Conservation (phyloP, 1,140 invertebrate genomes). For the Mactra quadrangularis region DNA sequence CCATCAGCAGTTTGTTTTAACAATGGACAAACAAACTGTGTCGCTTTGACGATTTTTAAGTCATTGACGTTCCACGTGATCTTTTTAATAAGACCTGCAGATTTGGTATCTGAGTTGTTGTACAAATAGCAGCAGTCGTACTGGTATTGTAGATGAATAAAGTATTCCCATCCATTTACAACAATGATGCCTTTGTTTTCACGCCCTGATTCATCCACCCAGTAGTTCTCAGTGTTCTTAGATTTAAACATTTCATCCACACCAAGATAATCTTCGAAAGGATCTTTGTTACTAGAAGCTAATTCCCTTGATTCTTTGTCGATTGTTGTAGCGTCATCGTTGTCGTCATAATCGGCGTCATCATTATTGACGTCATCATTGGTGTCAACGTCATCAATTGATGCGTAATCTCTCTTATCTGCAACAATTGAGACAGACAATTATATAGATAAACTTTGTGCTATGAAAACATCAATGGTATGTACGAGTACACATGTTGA, state of each 20-base stretch:
- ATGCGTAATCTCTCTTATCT: neutral
- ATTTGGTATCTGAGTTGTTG: neutral
- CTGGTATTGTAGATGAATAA: neutral
- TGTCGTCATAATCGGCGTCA: neutral
- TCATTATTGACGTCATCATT: neutral
- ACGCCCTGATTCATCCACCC: neutral
- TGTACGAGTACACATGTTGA: no score
- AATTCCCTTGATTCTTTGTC: neutral
- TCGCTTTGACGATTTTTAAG: slow-evolving; percentile 24
- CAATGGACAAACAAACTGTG: slow-evolving; percentile 37
- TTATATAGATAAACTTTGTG: no score
- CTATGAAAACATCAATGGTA: no score
- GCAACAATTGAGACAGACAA: no score
- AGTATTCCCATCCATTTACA: slow-evolving; percentile 8
- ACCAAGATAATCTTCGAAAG: no score
- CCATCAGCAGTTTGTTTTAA: neutral
- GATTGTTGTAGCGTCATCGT: neutral
- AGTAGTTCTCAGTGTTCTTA: neutral
- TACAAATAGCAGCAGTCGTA: slow-evolving; percentile 28
- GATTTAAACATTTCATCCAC: no score
- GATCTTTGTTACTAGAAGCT: no score
- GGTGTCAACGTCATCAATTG: neutral
- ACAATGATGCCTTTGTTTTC: neutral
- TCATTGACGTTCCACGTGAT: slow-evolving; percentile 3
- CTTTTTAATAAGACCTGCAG: neutral